phyloP scores from a whole-genome alignment of 2,888 invertebrate species.

The Micropterix aruncella region DNA sequence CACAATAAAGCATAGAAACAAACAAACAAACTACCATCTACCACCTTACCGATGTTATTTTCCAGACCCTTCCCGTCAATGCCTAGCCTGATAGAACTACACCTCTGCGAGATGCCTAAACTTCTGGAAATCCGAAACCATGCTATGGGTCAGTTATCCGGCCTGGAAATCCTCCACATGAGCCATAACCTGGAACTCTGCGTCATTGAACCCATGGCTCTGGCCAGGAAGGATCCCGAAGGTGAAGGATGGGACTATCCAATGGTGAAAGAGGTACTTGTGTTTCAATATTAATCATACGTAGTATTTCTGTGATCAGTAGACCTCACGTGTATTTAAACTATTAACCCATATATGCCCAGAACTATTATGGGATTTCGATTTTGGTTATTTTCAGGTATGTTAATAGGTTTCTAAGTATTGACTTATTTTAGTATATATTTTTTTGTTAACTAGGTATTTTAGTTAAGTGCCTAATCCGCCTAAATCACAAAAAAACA shows the following conservation, averaged over 20 bases:
- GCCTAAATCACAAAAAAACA: too few species aligned
- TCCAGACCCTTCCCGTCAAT: conserved; percentile 52
- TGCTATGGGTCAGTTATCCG: conserved; percentile 39
- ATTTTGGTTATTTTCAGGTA: too few species aligned
- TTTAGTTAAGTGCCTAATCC: too few species aligned
- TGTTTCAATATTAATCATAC: too few species aligned
- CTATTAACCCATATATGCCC: too few species aligned
- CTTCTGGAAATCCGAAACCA: conserved; percentile 39
- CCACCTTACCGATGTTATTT: conserved; percentile 10
- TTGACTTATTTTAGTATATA: too few species aligned
- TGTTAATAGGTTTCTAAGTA: too few species aligned
- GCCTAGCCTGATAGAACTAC: conserved; percentile 44
- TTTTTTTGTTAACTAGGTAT: too few species aligned
- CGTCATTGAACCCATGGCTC: conserved; percentile 43
- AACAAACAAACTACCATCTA: background rate
- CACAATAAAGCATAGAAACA: too few species aligned
- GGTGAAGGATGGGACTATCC: conserved; percentile 47
- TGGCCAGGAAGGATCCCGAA: conserved; percentile 36
- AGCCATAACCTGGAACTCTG: conserved; percentile 47
- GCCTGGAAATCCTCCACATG: conserved; percentile 42
- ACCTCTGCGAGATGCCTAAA: conserved; percentile 51
- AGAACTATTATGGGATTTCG: too few species aligned
- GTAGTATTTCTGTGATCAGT: too few species aligned
- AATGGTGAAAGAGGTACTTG: conserved; percentile 46
- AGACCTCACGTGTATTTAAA: too few species aligned